Conservation (phyloP, 2,797 vertebrate species). For the Furcifer pardalis region DNA sequence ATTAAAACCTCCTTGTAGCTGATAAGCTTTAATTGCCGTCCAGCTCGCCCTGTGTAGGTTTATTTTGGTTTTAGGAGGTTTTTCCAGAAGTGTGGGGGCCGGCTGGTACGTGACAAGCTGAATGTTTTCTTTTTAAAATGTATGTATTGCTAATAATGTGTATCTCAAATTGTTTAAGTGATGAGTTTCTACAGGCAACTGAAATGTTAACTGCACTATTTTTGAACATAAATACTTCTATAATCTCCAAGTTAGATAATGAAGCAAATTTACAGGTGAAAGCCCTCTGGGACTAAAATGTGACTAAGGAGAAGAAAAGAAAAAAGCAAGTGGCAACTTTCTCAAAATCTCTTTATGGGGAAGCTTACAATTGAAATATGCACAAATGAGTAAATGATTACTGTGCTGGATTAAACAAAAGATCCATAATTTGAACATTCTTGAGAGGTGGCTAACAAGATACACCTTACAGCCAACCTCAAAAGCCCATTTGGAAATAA, state of each 20-base stretch:
- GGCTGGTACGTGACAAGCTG: too few relatives aligned
- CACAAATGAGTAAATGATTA: background rate
- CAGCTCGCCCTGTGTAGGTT: too few relatives aligned
- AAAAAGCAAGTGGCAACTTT: background rate
- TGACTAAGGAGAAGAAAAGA: background rate
- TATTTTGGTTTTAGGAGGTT: too few relatives aligned
- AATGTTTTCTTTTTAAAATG: background rate
- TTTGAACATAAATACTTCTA: background rate
- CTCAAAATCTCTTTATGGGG: background rate
- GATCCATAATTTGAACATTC: background rate
- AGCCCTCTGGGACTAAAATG: background rate
- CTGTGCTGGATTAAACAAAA: background rate
- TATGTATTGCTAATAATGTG: background rate
- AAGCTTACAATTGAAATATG: background rate
- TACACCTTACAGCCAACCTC: background rate
- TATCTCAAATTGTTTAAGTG: background rate
- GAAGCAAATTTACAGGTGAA: background rate
- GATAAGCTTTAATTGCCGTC: too few relatives aligned
- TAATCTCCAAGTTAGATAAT: background rate
- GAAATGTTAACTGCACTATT: background rate
- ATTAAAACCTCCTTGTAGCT: too few relatives aligned
- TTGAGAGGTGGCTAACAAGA: background rate
- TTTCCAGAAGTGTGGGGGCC: too few relatives aligned
- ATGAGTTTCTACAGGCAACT: background rate
- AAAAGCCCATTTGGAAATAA: background rate